Conservation (phyloP, 1,140 invertebrate species). For the Heliconius hermathena region DNA sequence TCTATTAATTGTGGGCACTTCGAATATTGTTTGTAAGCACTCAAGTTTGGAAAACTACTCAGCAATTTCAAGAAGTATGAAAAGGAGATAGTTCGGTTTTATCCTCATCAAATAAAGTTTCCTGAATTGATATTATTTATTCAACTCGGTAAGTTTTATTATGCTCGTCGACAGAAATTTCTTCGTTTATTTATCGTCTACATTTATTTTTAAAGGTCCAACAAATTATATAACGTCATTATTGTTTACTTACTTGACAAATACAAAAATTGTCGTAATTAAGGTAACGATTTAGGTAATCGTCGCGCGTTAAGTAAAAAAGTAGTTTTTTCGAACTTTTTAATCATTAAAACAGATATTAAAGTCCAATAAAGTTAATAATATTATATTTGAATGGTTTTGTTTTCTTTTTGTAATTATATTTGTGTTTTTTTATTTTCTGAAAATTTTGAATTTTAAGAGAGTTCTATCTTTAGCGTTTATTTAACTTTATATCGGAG, state of each 20-base stretch:
- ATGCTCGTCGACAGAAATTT: background rate
- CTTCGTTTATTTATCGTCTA: background rate
- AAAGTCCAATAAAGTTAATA: background rate
- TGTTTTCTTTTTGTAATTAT: no score
- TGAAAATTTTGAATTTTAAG: no score
- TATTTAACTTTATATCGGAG: no score
- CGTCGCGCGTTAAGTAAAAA: no score
- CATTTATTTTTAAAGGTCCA: background rate
- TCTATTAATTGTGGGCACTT: slow-evolving; percentile 62
- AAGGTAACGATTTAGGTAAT: no score
- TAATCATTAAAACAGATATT: background rate
- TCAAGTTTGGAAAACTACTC: slow-evolving; percentile 28
- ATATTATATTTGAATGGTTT: background rate
- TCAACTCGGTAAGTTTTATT: slow-evolving; percentile 1
- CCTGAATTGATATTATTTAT: slow-evolving; percentile 4
- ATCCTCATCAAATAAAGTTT: slow-evolving; percentile 20
- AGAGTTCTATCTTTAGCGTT: no score
- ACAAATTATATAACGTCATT: background rate
- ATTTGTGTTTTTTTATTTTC: no score
- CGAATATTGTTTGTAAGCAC: slow-evolving; percentile 51
- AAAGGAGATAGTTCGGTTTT: slow-evolving; percentile 21
- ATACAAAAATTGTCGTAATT: background rate
- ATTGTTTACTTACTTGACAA: background rate
- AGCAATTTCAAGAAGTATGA: slow-evolving; percentile 21
- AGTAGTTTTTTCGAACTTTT: no score